Base-by-base conservation (phyloP, 2,888 invertebrate genomes). In the Stegana nigrithorax region DNA sequence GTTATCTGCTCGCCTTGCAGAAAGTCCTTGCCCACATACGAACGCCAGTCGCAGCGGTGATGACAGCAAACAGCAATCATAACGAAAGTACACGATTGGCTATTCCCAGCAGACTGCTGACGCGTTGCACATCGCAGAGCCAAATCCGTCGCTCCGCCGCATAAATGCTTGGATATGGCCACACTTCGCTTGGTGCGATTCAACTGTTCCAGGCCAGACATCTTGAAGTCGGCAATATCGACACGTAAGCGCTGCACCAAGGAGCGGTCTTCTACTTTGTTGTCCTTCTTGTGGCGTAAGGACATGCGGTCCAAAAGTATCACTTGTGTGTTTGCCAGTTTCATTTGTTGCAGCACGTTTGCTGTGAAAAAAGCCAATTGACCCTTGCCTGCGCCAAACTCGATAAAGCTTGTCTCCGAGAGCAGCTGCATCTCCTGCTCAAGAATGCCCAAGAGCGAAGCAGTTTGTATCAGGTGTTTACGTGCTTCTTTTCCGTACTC, bases 311-410 rank as follows among this genome's bases (percentile, higher is more conserved):
- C 96, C 55, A 96, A 87, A 23, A 93, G 86, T 65, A 96, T 80
- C 72, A 93, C 90, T 66, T 90, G 88, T 17, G 88, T 87, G 51
- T 85, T 77, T 6, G 25, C 8, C 3, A 75, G 14, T 65, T 89
- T 86, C 12, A 72, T 68, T 0, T 71, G 32, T 1, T 75, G 67
- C 71, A 91, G 88, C 42, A 90, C 89, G 68, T 87, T 87, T 19
- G 91, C 91, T 60, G 93, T 84, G 90, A 93, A 94, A 83, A 90
- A 94, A 8, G 94, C 92, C 56, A 96, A 82, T 72, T 92, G 91
- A 0, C 94, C 96, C 89, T 93, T 93, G n/a, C 96, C 96, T 10
- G 95, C 95, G 0, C 96, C 96, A 79, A 95, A 91, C 84, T 96
- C 96, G 63, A 96, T 89, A 73, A 90, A 95, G 84, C 93, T 92